Conservation (phyloP, 2,113 vertebrate species). For the Nothoprocta pentlandii region DNA sequence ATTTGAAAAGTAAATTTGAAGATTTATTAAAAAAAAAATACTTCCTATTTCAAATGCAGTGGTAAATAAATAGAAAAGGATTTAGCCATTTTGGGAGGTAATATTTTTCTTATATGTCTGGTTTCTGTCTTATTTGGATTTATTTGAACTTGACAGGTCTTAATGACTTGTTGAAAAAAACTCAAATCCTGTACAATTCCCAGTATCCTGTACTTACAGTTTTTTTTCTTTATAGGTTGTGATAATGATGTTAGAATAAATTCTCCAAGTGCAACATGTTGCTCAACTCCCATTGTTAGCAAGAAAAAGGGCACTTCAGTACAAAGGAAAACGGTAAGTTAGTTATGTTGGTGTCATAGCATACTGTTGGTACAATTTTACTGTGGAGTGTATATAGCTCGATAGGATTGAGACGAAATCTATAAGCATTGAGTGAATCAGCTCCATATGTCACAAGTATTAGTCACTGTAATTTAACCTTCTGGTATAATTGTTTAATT, state of each 20-base stretch:
- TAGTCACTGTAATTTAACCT: background rate
- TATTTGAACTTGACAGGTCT: background rate
- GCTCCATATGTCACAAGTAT: background rate
- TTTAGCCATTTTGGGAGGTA: background rate
- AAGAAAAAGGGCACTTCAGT: background rate
- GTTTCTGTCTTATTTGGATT: background rate
- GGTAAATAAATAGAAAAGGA: background rate
- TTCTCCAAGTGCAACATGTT: constrained; percentile 22
- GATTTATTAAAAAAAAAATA: accelerated
- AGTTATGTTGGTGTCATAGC: background rate
- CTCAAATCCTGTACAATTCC: background rate
- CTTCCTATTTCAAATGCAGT: background rate
- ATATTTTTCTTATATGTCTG: background rate
- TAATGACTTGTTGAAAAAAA: background rate
- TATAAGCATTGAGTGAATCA: background rate
- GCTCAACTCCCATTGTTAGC: background rate
- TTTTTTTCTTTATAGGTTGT: constrained; percentile 48
- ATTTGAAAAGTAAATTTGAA: background rate
- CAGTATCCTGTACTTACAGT: background rate
- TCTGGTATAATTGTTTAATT: background rate
- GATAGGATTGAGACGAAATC: background rate
- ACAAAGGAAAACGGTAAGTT: constrained; percentile 30
- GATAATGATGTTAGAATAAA: constrained; percentile 15
- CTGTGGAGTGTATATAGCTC: background rate
- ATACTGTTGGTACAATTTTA: background rate